Evolutionary conservation across 1,140 invertebrate species (phyloP).

Genomic region (Aricia agestis): DNA sequence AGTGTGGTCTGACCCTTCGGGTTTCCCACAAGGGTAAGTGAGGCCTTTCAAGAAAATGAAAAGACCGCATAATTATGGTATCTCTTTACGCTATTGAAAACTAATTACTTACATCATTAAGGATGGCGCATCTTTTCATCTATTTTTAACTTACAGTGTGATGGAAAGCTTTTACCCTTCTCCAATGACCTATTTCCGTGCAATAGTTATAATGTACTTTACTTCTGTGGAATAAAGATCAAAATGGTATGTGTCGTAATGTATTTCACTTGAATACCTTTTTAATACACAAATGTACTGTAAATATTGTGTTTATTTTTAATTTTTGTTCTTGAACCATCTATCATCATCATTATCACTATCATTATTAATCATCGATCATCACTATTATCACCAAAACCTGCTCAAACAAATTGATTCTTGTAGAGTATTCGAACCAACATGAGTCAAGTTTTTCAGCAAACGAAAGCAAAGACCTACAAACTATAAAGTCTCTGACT

Average conservation of each 20-base stretch:
- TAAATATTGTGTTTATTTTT: conserved; percentile 3
- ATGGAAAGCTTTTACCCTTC: not conserved
- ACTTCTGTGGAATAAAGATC: not conserved
- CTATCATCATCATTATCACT: not conserved
- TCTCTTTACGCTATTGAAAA: not conserved
- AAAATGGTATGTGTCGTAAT: not conserved
- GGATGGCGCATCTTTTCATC: not conserved
- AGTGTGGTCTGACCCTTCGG: not conserved
- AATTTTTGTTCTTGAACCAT: not conserved
- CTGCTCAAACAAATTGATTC: no score
- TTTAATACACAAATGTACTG: conserved; percentile 3
- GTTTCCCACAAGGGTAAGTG: not conserved
- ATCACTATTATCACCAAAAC: no score
- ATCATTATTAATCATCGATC: no score
- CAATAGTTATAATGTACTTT: not conserved
- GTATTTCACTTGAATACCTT: not conserved
- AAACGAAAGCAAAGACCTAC: no score
- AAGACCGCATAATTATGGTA: not conserved
- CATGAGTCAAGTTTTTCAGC: not conserved
- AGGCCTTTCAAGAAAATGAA: not conserved
- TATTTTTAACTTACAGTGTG: not conserved
- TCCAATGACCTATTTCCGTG: not conserved
- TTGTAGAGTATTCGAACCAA: no score
- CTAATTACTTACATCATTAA: conserved; percentile 3
- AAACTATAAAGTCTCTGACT: not conserved